Evolutionary conservation across 2,888 invertebrate genomes (phyloP).

Genomic region (Deilephila elpenor): DNA sequence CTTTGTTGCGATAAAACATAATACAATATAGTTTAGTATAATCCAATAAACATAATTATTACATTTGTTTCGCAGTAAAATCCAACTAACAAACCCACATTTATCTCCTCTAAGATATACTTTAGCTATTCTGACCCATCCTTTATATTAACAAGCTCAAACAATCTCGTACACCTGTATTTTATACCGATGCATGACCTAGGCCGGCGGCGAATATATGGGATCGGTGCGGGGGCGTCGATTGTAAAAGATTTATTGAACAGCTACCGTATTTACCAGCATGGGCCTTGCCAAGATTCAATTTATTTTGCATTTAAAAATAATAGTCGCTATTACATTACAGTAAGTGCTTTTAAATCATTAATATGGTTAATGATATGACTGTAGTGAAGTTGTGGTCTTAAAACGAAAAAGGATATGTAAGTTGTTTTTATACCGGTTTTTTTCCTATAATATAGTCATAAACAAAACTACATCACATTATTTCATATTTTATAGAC

Average conservation of each 20-base stretch:
- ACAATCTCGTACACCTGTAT: background rate
- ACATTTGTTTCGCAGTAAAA: background rate
- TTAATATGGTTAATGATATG: too few species aligned
- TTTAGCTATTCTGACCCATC: background rate
- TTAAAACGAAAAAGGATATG: too few species aligned
- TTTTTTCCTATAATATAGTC: too few species aligned
- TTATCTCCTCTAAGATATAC: background rate
- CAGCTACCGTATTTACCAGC: constrained; percentile 65
- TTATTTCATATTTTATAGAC: too few species aligned
- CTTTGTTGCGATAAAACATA: too few species aligned
- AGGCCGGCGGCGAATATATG: constrained; percentile 27
- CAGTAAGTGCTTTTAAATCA: background rate
- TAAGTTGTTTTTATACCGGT: too few species aligned
- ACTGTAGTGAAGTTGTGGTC: too few species aligned
- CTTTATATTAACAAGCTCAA: background rate
- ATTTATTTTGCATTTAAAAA: constrained; percentile 64
- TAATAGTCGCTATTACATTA: constrained; percentile 46
- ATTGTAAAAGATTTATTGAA: constrained; percentile 70
- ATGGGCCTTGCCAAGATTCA: constrained; percentile 50
- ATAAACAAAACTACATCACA: too few species aligned
- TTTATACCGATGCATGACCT: constrained; percentile 18
- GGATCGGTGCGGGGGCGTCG: constrained; percentile 60
- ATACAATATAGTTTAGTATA: too few species aligned
- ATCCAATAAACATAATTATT: too few species aligned
- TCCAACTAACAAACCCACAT: background rate